These are phyloP conservation scores for Haliaeetus leucogaster DNA, from an alignment of 2,113 vertebrate species.

Conservation along the genomic window DNA sequence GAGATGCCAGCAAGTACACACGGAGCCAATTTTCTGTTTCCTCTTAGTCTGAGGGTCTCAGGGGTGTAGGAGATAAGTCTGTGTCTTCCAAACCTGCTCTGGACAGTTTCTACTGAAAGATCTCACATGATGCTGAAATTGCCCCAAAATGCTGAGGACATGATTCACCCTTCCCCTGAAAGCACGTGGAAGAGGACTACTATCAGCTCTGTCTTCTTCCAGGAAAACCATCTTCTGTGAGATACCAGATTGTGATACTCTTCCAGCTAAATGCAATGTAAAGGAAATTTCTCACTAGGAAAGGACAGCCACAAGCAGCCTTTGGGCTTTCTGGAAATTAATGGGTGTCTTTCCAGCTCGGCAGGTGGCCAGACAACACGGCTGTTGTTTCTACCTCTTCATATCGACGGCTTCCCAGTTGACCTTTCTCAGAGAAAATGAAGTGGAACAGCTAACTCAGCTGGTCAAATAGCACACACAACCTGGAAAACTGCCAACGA, in stretches of 20 bases:
- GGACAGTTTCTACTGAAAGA: not conserved
- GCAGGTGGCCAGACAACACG: not conserved
- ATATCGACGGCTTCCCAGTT: not conserved
- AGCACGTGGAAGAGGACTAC: not conserved
- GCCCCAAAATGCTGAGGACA: not conserved
- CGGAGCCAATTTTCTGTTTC: not conserved
- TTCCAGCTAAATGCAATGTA: not conserved
- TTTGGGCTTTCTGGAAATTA: not conserved
- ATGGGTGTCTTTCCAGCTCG: fast-evolving
- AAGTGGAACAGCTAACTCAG: not conserved
- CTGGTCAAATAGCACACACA: not conserved
- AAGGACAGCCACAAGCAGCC: not conserved
- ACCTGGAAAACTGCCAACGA: not conserved
- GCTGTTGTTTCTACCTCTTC: not conserved
- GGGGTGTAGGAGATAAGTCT: not conserved
- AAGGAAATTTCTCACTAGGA: not conserved
- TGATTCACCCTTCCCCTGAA: not conserved
- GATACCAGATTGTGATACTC: fast-evolving
- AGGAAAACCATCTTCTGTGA: not conserved
- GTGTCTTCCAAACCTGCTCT: not conserved
- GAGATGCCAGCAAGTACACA: not conserved
- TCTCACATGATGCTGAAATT: not conserved
- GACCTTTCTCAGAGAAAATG: not conserved
- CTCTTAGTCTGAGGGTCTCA: not conserved
- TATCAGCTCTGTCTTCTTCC: not conserved